These are phyloP conservation scores for Mormyrops boulengeri DNA, from an alignment of 2,797 vertebrate genomes.

Conservation along the genomic window DNA sequence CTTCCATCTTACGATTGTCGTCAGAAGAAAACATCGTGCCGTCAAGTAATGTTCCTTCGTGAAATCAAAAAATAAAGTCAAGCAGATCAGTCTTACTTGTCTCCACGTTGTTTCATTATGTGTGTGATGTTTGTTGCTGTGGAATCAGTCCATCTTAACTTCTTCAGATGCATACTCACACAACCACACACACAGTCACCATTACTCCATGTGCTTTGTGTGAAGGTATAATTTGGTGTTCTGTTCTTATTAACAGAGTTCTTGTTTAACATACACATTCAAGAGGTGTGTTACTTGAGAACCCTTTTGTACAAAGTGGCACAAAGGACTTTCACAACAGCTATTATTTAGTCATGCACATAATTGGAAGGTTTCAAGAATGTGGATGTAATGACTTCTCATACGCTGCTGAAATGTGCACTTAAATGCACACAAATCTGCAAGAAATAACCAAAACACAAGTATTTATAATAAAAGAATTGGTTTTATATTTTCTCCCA, in stretches of 20 bases:
- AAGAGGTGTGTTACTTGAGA: constrained; percentile 16
- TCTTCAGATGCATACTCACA: background rate
- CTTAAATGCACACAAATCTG: background rate
- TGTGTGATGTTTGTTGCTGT: background rate
- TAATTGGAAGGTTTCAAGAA: constrained; percentile 11
- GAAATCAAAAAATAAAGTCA: background rate
- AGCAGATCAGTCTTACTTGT: background rate
- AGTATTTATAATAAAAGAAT: background rate
- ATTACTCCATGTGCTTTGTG: background rate
- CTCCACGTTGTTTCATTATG: background rate
- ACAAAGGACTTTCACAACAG: constrained; percentile 10
- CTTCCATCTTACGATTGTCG: background rate
- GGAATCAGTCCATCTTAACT: background rate
- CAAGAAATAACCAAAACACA: background rate
- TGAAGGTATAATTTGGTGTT: constrained; percentile 15
- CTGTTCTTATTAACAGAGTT: constrained; percentile 6
- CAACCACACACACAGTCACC: background rate
- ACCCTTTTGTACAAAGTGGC: constrained; percentile 11
- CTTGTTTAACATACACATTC: constrained; percentile 3
- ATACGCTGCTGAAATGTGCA: constrained; percentile 1
- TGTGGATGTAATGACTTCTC: constrained; percentile 6
- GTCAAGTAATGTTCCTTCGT: background rate
- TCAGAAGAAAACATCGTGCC: background rate
- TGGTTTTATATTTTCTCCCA: background rate
- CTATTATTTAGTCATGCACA: constrained; percentile 3